Conservation (phyloP, 2,888 invertebrate genomes). For the Torymus aiolomorphi region DNA sequence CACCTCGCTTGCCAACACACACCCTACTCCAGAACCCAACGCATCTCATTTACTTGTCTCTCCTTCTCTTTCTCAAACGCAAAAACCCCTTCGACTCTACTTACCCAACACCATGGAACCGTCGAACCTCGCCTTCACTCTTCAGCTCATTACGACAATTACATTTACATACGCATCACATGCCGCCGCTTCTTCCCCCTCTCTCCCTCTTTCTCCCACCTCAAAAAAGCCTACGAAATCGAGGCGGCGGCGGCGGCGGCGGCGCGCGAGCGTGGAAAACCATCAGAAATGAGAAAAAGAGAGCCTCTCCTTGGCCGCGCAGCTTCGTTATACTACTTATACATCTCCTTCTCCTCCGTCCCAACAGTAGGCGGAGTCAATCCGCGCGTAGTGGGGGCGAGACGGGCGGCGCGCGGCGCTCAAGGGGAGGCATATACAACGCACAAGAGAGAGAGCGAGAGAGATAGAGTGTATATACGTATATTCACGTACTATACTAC, state of each 20-base stretch:
- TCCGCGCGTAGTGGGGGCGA: background rate
- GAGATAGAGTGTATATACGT: no score
- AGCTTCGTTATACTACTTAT: background rate
- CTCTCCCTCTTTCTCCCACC: background rate
- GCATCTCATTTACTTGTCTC: no score
- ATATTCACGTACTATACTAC: no score
- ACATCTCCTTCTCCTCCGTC: background rate
- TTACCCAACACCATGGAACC: no score
- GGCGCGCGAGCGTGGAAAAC: constrained; percentile 9
- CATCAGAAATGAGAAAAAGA: constrained; percentile 9
- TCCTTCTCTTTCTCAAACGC: background rate
- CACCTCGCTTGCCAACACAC: no score
- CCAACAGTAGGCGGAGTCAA: constrained; percentile 36
- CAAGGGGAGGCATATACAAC: no score
- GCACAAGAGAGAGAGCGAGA: no score
- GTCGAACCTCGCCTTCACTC: no score
- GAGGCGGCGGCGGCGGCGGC: background rate
- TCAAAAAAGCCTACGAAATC: background rate
- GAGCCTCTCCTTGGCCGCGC: background rate
- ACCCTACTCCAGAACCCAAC: no score
- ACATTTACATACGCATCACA: background rate
- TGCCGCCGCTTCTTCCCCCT: background rate
- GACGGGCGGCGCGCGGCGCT: constrained; percentile 14
- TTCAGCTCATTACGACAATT: constrained; percentile 1
- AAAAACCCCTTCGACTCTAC: background rate